These are phyloP conservation scores for Manduca sexta DNA, from an alignment of 1,140 invertebrate species.

Conservation along the genomic window DNA sequence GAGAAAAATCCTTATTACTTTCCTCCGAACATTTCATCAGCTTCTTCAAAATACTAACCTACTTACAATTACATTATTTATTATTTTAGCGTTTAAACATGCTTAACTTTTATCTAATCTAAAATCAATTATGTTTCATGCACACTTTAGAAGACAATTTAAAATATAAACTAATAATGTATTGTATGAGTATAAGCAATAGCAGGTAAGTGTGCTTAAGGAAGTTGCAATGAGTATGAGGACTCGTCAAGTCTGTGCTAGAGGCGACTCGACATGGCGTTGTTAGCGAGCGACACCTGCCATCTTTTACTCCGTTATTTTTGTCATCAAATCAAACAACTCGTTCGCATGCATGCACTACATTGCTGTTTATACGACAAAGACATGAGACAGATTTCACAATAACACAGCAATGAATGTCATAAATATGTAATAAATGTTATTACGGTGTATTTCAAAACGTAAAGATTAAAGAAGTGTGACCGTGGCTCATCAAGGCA, in stretches of 20 bases:
- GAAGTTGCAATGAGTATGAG: constrained; percentile 50
- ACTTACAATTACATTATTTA: constrained; percentile 13
- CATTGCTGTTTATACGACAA: not conserved
- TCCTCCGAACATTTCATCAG: constrained; percentile 57
- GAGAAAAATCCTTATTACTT: constrained; percentile 67
- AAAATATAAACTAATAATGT: not conserved
- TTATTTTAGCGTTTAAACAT: too few species aligned
- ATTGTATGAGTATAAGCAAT: not conserved
- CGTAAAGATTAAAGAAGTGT: constrained; percentile 8
- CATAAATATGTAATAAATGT: not conserved
- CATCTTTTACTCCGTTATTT: constrained; percentile 7
- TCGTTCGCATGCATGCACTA: not conserved
- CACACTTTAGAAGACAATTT: too few species aligned
- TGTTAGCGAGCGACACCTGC: constrained; percentile 58
- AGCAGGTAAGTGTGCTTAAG: constrained; percentile 18
- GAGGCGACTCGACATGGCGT: constrained; percentile 44
- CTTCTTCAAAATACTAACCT: constrained; percentile 20
- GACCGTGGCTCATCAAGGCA: constrained; percentile 19
- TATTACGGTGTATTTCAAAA: not conserved
- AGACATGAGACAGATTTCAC: not conserved
- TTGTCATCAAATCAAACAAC: not conserved
- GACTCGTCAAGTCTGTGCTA: constrained; percentile 42
- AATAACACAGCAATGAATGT: not conserved
- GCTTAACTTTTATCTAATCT: too few species aligned
- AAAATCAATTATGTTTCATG: too few species aligned